Percentiles rank a stretch among this genome's conserved stretches.
phyloP scores from a whole-genome alignment of 2,797 vertebrate genomes.

The Alauda arvensis region DNA sequence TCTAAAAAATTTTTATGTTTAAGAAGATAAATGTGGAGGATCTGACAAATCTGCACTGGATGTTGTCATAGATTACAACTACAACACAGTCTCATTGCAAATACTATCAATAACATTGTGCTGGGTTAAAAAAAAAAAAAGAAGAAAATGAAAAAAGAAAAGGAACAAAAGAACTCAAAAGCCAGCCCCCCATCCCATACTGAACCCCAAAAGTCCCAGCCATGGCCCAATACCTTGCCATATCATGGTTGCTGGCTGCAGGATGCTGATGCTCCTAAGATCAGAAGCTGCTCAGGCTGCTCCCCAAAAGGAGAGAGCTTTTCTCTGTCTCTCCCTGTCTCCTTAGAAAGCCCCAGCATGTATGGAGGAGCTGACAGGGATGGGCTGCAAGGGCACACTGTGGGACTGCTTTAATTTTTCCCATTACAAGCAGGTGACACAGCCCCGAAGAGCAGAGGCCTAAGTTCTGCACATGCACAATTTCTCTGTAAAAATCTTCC shows the following conservation, averaged over 20 bases:
- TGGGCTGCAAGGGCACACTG: background rate
- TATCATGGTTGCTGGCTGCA: background rate
- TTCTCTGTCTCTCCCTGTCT: background rate
- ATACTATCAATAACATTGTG: background rate
- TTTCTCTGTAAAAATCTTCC: background rate
- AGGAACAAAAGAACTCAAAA: background rate
- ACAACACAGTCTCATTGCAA: background rate
- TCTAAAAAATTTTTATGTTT: background rate
- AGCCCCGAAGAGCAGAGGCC: background rate
- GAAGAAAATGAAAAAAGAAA: background rate
- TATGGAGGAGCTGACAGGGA: background rate
- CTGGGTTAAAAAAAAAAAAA: background rate
- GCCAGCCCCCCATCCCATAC: rapidly evolving
- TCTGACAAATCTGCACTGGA: background rate
- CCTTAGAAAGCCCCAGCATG: background rate
- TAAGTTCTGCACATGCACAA: background rate
- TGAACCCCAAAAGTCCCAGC: background rate
- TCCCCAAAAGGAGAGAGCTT: background rate
- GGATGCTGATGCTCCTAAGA: background rate
- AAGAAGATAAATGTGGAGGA: background rate
- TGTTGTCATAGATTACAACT: background rate
- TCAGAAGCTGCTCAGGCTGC: background rate
- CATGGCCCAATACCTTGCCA: background rate
- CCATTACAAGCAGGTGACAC: background rate
- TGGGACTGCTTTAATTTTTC: background rate